Evolutionary conservation across 2,888 invertebrate species (phyloP).

Genomic region (Epsilonema sp.): DNA sequence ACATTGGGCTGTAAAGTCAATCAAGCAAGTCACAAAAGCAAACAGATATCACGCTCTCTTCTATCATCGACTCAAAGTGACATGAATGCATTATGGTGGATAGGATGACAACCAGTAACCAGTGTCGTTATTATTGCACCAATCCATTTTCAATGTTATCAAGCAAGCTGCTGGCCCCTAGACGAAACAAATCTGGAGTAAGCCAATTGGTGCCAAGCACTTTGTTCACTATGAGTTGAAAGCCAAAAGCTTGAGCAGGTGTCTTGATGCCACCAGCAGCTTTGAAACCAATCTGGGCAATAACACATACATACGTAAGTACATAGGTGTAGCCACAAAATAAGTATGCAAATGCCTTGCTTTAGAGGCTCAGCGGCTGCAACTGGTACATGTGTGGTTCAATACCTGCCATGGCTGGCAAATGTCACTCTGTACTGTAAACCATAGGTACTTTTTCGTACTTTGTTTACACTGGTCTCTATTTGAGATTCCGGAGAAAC

Average conservation of each 20-base stretch:
- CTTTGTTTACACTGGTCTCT: not conserved
- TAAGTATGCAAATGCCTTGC: too few relatives aligned
- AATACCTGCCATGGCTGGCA: too few relatives aligned
- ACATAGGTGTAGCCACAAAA: too few relatives aligned
- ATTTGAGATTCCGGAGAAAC: not conserved
- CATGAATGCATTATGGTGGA: too few relatives aligned
- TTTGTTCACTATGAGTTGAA: slow-evolving; percentile 61
- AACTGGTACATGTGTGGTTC: not conserved
- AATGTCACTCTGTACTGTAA: too few relatives aligned
- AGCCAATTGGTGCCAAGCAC: slow-evolving; percentile 73
- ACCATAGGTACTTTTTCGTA: not conserved
- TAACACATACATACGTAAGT: slow-evolving; percentile 1
- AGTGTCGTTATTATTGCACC: too few relatives aligned
- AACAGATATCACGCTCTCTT: too few relatives aligned
- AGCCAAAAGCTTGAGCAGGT: slow-evolving; percentile 58
- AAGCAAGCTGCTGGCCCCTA: slow-evolving; percentile 79
- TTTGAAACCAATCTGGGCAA: slow-evolving; percentile 70
- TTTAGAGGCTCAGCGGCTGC: not conserved
- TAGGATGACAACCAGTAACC: too few relatives aligned
- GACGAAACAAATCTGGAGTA: slow-evolving; percentile 49
- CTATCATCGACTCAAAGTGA: too few relatives aligned
- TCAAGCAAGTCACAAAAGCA: too few relatives aligned
- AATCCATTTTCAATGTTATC: slow-evolving; percentile 47
- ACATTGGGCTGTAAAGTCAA: too few relatives aligned
- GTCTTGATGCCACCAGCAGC: slow-evolving; percentile 89